Base-by-base conservation (phyloP, 2,888 invertebrate genomes). In the Cheilosia soror region DNA sequence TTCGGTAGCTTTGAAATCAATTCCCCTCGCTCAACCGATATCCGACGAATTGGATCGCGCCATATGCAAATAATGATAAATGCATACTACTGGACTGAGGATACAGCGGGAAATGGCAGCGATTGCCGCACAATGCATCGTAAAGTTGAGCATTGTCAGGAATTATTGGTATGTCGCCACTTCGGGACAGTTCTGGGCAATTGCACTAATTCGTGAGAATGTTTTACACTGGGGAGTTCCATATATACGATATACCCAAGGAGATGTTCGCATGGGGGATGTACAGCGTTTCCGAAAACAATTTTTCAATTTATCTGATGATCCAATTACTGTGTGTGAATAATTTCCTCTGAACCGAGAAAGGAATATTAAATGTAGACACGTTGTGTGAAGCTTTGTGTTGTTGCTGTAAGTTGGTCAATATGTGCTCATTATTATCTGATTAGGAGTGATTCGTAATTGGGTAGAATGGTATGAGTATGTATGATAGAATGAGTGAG, bases 1-100 rank as follows among this genome's bases (percentile, higher is more conserved):
- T 73, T 82, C 77, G 81, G 86, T 82, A 77, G 82, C 86, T 86
- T 86, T 86, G 86, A 86, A 86, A 86, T 82, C 82, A 57, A 82
- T 77, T 81, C 73, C 27, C 69, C 62, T 44, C 49, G 68, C 53
- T 42, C 25, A 72, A 68, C 71, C 80, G 80, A 80, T 85, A 75
- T 80, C 58, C 11, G 49, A 63, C 42, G 73, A 78, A 78, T 57
- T 62, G 63, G 58, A 78, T 77, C 81, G 86, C 82, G 47, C 86
- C 86, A 82, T 86, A 86, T 86, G 86, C 86, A 86, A 86, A 86
- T 86, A 86, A 86, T 82, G 86, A 86, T 78, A 82, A 86, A 86
- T 86, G 83, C 73, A 68, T 53, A 33, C 9, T 37, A 7, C 1
- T 5, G 6, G 13, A 58, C 73, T 57, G 78, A 20, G 20, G 20